Percentiles rank a stretch among this genome's conserved stretches.
Evolutionary conservation across 2,888 invertebrate species (phyloP).

Genomic region (Drosophila prostipennis): DNA sequence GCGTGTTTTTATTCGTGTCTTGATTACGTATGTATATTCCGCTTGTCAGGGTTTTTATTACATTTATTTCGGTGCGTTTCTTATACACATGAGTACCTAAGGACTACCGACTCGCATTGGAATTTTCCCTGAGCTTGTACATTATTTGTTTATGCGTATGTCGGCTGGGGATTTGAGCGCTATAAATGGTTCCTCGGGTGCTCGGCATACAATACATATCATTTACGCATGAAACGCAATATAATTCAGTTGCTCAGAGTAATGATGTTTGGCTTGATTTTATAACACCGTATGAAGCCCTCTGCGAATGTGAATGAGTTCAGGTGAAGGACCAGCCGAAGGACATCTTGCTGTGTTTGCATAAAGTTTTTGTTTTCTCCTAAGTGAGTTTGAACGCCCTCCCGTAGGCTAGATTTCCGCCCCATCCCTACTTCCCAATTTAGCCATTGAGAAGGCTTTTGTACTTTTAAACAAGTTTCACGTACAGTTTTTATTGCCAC

Average conservation of each 20-base stretch:
- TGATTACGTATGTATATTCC: conserved; percentile 29
- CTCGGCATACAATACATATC: conserved; percentile 40
- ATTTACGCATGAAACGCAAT: conserved; percentile 47
- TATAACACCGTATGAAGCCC: background rate
- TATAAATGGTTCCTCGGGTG: conserved; percentile 31
- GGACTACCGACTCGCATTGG: conserved; percentile 1
- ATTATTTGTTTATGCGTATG: conserved; percentile 35
- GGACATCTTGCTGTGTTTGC: conserved; percentile 69
- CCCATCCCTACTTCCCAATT: background rate
- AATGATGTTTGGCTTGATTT: conserved; percentile 17
- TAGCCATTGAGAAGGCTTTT: conserved; percentile 16
- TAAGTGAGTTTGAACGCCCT: conserved; percentile 42
- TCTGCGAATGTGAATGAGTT: conserved; percentile 15
- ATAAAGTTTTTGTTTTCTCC: conserved; percentile 50
- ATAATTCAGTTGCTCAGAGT: conserved; percentile 17
- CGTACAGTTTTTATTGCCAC: conserved; percentile 71
- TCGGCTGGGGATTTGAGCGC: conserved; percentile 44
- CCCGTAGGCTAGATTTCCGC: conserved; percentile 16
- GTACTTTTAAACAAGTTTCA: conserved; percentile 52
- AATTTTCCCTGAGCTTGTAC: conserved; percentile 14
- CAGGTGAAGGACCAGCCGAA: conserved; percentile 4
- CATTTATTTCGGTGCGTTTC: conserved; percentile 59
- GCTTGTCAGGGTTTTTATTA: conserved; percentile 61
- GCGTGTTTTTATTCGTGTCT: conserved; percentile 48
- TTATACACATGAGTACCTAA: conserved; percentile 38